Conservation (phyloP, 2,797 vertebrate genomes). For the Xenopus petersii region DNA sequence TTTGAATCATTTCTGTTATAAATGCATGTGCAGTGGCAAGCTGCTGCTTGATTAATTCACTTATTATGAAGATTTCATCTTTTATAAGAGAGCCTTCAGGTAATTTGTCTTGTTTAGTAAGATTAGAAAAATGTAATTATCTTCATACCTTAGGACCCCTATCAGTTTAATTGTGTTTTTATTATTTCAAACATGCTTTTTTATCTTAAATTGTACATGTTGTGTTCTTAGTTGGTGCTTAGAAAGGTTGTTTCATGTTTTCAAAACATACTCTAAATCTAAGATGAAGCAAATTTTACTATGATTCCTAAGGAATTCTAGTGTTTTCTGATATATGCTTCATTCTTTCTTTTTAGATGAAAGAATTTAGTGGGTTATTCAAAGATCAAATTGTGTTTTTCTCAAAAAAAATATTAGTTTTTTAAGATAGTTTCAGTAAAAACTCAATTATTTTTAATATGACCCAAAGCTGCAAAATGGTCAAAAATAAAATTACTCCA, state of each 20-base stretch:
- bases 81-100: slow-evolving; percentile 97
- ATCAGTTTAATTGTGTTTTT: slow-evolving; percentile 82
- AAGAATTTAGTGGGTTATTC: no score
- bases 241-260: slow-evolving; percentile 61
- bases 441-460: no score
- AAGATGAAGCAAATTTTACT: no score
- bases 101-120: slow-evolving; percentile 98
- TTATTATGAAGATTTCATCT: slow-evolving; percentile 99
- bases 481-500: no score
- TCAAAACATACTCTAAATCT: slow-evolving; percentile 58
- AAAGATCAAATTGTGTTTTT: no score
- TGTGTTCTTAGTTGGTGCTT: slow-evolving; percentile 9
- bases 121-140: slow-evolving; percentile 98
- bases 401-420: no score
- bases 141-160: slow-evolving; percentile 94
- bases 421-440: no score
- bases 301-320: no score
- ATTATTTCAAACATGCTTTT: slow-evolving; percentile 79
- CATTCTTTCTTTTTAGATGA: no score
- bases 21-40: slow-evolving; percentile 82
- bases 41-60: slow-evolving; percentile 98
- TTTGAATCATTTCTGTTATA: slow-evolving; percentile 84
- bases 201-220: slow-evolving; percentile 35
- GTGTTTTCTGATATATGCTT: no score
- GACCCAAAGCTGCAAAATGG: no score